Evolutionary conservation across 2,113 vertebrate species (phyloP).

Genomic region (Crotalus viridis): DNA sequence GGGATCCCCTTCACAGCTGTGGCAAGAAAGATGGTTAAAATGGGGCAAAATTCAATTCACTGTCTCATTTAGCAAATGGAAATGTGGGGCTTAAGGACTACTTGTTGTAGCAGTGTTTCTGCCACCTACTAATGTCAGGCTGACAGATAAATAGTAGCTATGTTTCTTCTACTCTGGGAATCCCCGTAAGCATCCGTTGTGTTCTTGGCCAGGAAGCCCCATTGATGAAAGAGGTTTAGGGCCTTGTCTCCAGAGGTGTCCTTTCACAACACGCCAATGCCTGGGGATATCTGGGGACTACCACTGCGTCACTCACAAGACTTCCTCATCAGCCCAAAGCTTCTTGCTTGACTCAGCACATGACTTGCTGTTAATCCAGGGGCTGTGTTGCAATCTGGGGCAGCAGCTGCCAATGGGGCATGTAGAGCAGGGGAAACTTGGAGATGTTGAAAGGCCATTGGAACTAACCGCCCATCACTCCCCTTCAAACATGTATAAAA

Average conservation of each 20-base stretch:
- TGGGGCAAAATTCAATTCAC: background rate
- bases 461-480: background rate
- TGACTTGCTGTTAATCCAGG: background rate
- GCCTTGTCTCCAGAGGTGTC: background rate
- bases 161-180: background rate
- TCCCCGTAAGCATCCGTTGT: background rate
- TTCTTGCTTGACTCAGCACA: background rate
- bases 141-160: background rate
- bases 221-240: background rate
- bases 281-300: background rate
- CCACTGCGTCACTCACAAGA: background rate
- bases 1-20: background rate
- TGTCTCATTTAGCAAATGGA: background rate
- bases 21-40: background rate
- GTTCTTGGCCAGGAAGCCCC: background rate
- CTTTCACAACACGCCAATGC: background rate
- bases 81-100: background rate
- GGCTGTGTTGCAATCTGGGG: background rate
- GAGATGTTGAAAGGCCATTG: conserved; percentile 60
- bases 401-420: background rate
- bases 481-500: background rate
- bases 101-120: background rate
- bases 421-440: conserved; percentile 28
- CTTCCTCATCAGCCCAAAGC: background rate
- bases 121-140: background rate